phyloP scores from a whole-genome alignment of 2,113 vertebrate species.

The Etheostoma spectabile region DNA sequence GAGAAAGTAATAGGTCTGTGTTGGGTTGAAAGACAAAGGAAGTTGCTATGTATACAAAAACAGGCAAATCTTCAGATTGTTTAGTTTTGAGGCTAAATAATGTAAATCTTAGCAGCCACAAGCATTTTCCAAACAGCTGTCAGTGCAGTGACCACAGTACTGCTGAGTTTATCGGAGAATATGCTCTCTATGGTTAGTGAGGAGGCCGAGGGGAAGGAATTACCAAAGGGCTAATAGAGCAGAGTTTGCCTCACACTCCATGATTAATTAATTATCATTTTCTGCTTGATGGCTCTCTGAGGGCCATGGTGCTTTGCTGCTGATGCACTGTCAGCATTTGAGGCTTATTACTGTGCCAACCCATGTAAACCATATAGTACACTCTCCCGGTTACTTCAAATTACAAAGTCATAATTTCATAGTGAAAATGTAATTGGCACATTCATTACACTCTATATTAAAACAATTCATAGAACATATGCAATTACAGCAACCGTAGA shows the following conservation, averaged over 20 bases:
- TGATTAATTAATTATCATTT: constrained; percentile 86
- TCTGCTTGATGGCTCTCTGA: constrained; percentile 82
- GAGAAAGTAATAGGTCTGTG: constrained; percentile 3
- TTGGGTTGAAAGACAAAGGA: constrained; percentile 25
- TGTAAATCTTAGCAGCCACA: constrained; percentile 39
- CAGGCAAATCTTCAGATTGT: constrained; percentile 1
- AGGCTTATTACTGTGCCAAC: constrained; percentile 74
- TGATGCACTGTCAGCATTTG: constrained; percentile 81
- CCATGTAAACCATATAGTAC: constrained; percentile 69
- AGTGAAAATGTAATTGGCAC: constrained; percentile 73
- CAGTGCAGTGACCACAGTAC: constrained; percentile 50
- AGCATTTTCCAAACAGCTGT: constrained; percentile 50
- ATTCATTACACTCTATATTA: constrained; percentile 76
- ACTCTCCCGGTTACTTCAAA: constrained; percentile 71
- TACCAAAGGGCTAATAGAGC: constrained; percentile 80
- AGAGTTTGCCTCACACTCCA: constrained; percentile 72
- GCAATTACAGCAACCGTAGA: constrained; percentile 70
- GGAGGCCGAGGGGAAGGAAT: constrained; percentile 67
- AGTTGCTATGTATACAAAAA: constrained; percentile 23
- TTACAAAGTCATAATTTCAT: constrained; percentile 72
- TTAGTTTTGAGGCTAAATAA: constrained; percentile 35
- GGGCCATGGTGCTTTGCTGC: constrained; percentile 67
- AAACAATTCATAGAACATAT: constrained; percentile 75
- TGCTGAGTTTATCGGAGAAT: constrained; percentile 51
- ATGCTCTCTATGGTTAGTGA: constrained; percentile 69